Percentiles rank a stretch among this genome's conserved stretches.
Conservation (phyloP, 2,888 invertebrate genomes). For the Drosophila buzzatii region DNA sequence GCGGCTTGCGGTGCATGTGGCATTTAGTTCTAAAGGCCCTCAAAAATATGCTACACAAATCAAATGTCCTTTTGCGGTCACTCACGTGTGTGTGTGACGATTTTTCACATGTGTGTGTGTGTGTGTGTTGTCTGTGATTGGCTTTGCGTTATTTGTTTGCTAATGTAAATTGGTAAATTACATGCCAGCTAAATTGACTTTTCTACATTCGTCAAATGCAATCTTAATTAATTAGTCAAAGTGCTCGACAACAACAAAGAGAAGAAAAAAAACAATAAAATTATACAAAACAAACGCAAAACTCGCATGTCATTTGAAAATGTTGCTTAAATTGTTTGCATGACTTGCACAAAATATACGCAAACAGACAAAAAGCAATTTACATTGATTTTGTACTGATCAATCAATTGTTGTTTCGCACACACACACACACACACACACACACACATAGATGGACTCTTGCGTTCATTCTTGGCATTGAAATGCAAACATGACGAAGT, state of each 20-base stretch:
- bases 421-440: neutral
- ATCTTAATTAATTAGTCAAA: constrained; percentile 46
- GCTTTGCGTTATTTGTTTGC: constrained; percentile 22
- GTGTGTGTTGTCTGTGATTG: constrained; percentile 2
- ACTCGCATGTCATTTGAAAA: constrained; percentile 20
- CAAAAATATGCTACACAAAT: constrained; percentile 47
- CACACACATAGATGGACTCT: neutral
- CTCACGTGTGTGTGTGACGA: constrained; percentile 8
- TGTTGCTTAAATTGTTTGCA: constrained; percentile 25
- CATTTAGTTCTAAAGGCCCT: constrained; percentile 26
- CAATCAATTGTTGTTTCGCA: constrained; percentile 13
- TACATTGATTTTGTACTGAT: constrained; percentile 8
- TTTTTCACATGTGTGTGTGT: neutral
- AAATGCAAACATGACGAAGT: constrained; percentile 15
- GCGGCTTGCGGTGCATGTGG: constrained; percentile 12
- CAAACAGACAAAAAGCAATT: constrained; percentile 6
- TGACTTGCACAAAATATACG: constrained; percentile 7
- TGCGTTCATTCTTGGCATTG: constrained; percentile 2
- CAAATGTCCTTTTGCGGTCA: constrained; percentile 35
- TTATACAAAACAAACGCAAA: constrained; percentile 8
- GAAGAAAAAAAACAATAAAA: neutral
- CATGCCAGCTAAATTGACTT: constrained; percentile 32
- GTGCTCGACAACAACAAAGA: constrained; percentile 4
- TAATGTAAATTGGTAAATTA: constrained; percentile 53
- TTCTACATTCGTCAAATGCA: constrained; percentile 19